phyloP scores from a whole-genome alignment of 2,113 vertebrate species.

The Cathartes aura region DNA sequence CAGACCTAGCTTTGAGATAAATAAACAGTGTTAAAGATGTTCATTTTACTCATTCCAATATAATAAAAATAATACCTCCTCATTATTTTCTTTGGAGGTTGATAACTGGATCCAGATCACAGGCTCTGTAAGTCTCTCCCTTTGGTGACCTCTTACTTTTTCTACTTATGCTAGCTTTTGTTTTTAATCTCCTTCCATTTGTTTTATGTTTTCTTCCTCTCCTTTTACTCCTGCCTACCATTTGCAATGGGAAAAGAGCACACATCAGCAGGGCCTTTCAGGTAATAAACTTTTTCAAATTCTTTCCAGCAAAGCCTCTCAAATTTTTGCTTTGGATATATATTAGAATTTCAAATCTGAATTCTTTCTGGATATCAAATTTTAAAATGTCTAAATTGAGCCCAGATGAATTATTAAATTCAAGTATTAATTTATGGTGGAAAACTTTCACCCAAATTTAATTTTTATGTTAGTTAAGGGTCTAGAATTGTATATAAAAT shows the following conservation, averaged over 20 bases:
- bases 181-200: neutral
- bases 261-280: neutral
- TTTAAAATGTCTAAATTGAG: neutral
- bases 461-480: neutral
- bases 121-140: neutral
- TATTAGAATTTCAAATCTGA: neutral
- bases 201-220: neutral
- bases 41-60: constrained; percentile 34
- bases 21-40: constrained; percentile 18
- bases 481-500: neutral
- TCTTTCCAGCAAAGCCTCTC: neutral
- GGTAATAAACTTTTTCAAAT: neutral
- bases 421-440: neutral
- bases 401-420: neutral
- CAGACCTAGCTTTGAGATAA: constrained; percentile 13
- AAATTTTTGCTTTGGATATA: neutral
- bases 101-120: constrained; percentile 34
- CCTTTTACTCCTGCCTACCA: neutral
- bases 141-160: neutral
- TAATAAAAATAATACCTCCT: constrained; percentile 50
- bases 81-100: neutral
- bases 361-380: neutral
- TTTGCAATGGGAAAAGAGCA: neutral
- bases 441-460: neutral
- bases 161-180: neutral